Evolutionary conservation across 2,888 invertebrate species (phyloP), one percentile per base, ranked within the genome.

Genomic region (Rhaphigaster nebulosa): DNA sequence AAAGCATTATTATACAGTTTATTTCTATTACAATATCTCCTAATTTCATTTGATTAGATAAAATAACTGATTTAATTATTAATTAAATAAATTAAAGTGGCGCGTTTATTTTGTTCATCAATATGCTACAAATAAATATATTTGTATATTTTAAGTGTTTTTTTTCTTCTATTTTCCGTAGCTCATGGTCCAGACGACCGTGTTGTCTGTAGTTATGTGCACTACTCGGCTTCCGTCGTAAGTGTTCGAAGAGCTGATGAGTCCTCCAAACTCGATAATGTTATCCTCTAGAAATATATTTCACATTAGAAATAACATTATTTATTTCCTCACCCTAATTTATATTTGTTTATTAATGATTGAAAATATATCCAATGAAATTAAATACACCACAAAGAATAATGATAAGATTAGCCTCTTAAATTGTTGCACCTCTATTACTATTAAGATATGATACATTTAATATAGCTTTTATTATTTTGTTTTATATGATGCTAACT

Each of bases 211-310:
- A 92, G 94, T 94, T 34, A 97, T 93, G 5, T 97, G 96, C 38
- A 76, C 70, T 91, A 94, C 93, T 0, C 95, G 94, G n/a, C 94
- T 93, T 23, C 95, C 95, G 92, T 94, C 95, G 92, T 96, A 97
- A 0, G 96, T 95, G 93, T 98, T 98, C 0, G 98, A 98, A 29
- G 97, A 96, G 93, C 98, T 98, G n/a, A 98, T 95, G 92, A 98
- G 92, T 29, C 95, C 95, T 6, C 98, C 98, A 94, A 97, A 98
- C 93, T 95, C 95, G 93, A 98, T 93, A 26, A 94, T 93, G 56
- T 94, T 93, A 92, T 96, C 95, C 93, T 95, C 98, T 98, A 93
- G 76, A 95, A 95, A 92, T 65, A 8, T 1, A 38, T 20, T 65
- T 65, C 3, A 12, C 15, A 65, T 65, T 65, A 65, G n/a, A 65